Base-by-base conservation (phyloP, 2,888 invertebrate species). In the Boloria selene region DNA sequence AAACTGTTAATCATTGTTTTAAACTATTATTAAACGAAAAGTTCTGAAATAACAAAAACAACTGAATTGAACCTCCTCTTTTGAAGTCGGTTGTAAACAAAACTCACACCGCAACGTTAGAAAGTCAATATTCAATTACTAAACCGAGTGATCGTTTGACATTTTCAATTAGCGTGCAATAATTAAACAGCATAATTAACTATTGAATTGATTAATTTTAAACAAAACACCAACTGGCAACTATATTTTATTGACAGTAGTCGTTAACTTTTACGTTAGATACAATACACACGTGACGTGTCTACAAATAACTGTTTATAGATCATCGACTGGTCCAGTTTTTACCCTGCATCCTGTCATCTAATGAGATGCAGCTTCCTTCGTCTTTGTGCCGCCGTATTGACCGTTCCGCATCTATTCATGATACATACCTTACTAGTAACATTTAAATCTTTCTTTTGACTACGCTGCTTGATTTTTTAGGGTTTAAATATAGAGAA, bases 331-430 rank as follows among this genome's bases (percentile, higher is more conserved):
- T 67, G 75, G 75, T 72, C 79, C 74, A 69, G 74, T 81, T 78
- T 83, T 85, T 86, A 75, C 78, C 72, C 77, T 73, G 74, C 74
- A 74, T 86, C 84, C 85, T 77, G 83, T 77, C 78, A 72, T 69
- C 77, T 80, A 81, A 83, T 82, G 80, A 84, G 82, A 84, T 82
- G 79, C 84, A 79, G 77, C 81, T 77, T 81, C 81, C 79, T 77
- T 71, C 68, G 67, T 65, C 71, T 70, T 73, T 73, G 74, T 65
- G 65, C 50, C 60, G 53, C 55, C 69, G 47, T 65, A 59, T 68
- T 54, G 67, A 64, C 61, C 53, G 64, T 56, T 22, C 55, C 26
- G 45, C 56, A 16, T n/a, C n/a, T 45, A 56, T 56, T 56, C 45
- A 22, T 45, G 4, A 45, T 26, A 5, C 56, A 3, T 44, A 44